Conservation (phyloP, 2,888 invertebrate species). For the Cosmia pyralina region DNA sequence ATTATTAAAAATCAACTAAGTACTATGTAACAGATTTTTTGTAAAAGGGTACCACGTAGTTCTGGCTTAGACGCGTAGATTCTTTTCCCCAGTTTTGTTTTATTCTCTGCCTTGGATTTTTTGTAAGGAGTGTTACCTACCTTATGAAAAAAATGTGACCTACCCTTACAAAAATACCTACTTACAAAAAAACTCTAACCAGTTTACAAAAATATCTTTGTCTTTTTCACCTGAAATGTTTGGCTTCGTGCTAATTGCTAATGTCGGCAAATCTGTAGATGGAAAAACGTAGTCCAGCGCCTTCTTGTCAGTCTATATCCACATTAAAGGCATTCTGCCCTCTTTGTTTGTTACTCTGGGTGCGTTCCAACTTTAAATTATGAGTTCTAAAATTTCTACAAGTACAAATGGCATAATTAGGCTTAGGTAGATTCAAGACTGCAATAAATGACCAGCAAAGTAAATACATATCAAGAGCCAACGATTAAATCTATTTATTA, state of each 20-base stretch:
- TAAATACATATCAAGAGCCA: not conserved
- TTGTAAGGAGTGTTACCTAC: not conserved
- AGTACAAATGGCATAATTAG: not conserved
- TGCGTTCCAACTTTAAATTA: not conserved
- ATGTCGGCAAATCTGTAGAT: not conserved
- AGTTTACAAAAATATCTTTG: too few species aligned
- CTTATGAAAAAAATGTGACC: not conserved
- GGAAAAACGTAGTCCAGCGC: not conserved
- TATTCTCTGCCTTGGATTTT: not conserved
- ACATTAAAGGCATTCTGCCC: not conserved
- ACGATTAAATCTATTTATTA: slow-evolving; percentile 15
- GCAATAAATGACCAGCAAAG: not conserved
- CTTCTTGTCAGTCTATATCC: too few species aligned
- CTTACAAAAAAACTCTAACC: too few species aligned
- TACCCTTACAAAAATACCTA: not conserved
- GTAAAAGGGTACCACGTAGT: not conserved
- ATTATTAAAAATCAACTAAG: too few species aligned
- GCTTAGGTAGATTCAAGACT: not conserved
- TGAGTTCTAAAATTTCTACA: not conserved
- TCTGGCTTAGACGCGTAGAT: not conserved
- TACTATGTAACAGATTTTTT: not conserved
- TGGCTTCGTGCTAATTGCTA: not conserved
- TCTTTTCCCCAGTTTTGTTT: not conserved
- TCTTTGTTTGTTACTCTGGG: not conserved
- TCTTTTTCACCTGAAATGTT: not conserved